These are phyloP conservation scores for Drosophila fungiperda DNA, from an alignment of 2,888 invertebrate genomes.

Conservation along the genomic window DNA sequence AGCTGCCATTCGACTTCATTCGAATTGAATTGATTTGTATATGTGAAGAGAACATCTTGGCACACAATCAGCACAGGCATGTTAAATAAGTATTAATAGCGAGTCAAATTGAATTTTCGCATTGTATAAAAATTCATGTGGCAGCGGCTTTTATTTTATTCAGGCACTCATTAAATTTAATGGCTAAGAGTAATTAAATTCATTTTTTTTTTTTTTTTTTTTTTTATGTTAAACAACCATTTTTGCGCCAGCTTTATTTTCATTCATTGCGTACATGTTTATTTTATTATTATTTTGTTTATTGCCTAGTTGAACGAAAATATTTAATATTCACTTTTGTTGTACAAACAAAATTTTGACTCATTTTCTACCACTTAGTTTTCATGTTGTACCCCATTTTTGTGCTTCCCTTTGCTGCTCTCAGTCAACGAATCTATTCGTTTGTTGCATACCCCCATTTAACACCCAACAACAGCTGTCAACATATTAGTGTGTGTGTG, in stretches of 20 bases:
- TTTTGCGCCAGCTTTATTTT: conserved; percentile 60
- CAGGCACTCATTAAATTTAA: conserved; percentile 14
- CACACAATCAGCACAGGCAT: background rate
- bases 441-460: conserved; percentile 53
- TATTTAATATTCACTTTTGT: conserved; percentile 1
- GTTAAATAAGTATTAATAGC: background rate
- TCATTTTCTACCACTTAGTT: conserved; percentile 43
- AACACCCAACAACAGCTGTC: conserved; percentile 53
- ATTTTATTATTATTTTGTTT: conserved; percentile 1
- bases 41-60: background rate
- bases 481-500: conserved; percentile 7
- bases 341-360: conserved; percentile 28
- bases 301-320: conserved; percentile 3
- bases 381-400: conserved; percentile 31
- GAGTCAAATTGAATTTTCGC: conserved; percentile 24
- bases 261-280: conserved; percentile 25
- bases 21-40: background rate
- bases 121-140: conserved; percentile 14
- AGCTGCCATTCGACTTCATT: background rate
- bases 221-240: conserved; percentile 38
- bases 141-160: conserved; percentile 20
- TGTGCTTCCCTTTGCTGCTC: conserved; percentile 27
- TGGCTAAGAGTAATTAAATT: conserved; percentile 38
- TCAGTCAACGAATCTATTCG: conserved; percentile 10
- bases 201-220: conserved; percentile 1